Conservation (phyloP, 2,888 invertebrate species). For the Agrochola lota region DNA sequence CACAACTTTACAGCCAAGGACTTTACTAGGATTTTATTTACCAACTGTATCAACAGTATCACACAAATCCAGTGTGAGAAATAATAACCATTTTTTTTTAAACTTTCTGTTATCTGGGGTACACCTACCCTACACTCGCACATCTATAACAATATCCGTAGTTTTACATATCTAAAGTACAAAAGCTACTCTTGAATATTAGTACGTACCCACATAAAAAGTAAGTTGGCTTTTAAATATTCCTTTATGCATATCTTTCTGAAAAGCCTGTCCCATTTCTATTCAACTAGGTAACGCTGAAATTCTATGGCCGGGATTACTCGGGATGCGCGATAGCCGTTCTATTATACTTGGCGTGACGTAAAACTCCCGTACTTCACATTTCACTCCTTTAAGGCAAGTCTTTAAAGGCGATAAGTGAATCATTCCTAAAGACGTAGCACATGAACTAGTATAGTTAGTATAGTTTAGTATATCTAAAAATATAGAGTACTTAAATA, state of each 20-base stretch:
- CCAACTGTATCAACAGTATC: too few relatives aligned
- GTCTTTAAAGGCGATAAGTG: conserved; percentile 4
- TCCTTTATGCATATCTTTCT: conserved; percentile 49
- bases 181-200: conserved; percentile 36
- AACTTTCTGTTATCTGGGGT: not conserved
- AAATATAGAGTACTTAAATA: conserved; percentile 4
- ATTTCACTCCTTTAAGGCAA: conserved; percentile 20
- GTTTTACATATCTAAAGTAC: conserved; percentile 39
- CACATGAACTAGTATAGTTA: too few relatives aligned
- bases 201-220: conserved; percentile 47
- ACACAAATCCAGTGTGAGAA: not conserved
- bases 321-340: conserved; percentile 37
- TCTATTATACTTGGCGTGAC: conserved; percentile 37
- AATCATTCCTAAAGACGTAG: not conserved
- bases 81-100: not conserved
- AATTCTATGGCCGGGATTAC: conserved; percentile 52
- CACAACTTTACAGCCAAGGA: too few relatives aligned
- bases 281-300: conserved; percentile 56
- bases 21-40: not conserved
- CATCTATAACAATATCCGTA: not conserved
- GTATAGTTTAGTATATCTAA: not conserved
- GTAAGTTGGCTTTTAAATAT: conserved; percentile 55
- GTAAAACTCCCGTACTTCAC: conserved; percentile 8
- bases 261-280: conserved; percentile 58
- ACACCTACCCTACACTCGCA: not conserved